Base-by-base conservation (phyloP, 1,140 invertebrate species). In the Marisa cornuarietis region DNA sequence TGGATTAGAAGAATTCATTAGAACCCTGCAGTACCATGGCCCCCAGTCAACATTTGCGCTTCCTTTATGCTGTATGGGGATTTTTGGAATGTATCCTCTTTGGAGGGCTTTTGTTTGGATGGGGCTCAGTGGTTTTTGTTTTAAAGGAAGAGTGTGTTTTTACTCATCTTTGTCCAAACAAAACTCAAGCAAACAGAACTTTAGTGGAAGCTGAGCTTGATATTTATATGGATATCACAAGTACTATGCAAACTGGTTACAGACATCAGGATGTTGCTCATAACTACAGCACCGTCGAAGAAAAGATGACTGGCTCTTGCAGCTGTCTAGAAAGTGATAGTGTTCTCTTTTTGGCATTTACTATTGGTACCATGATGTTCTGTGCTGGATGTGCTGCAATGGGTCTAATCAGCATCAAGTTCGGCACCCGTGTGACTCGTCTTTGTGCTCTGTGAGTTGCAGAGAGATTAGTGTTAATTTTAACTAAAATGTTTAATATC, bases 121-220 rank as follows among this genome's bases (percentile, higher is more conserved):
- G 86, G 86, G 85, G 82, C 9, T 87, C 86, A 2, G 74, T 87
- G 6, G 86, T 87, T 2, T 87, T 84, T 75, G 68, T 87, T 52
- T 58, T 87, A 11, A 87, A 86, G 76, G 79, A 84, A 20, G 83
- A 85, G n/a, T 77, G 83, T 6, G 78, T 87, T 71, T 87, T 84
- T 69, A 51, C 76, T 11, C 73, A 81, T 11, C 16, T 71, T 22
- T 83, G 81, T 76, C n/a, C 51, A n/a, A 62, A 65, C 13, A 61
- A 42, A 13, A 62, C 54, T 18, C 10, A 69, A 24, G 26, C 66
- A 79, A 58, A 61, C 51, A 52, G 54, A n/a, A 54, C 42, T 49
- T 52, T 20, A n/a, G 20, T 18, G 14, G 54, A 22, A 13, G 24
- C 26, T 52, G 51, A 49, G 31, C 24, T 31, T 24, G 65, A 63